These are phyloP conservation scores for Rhyacichthys aspro DNA, from an alignment of 2,797 vertebrate genomes.

Conservation along the genomic window DNA sequence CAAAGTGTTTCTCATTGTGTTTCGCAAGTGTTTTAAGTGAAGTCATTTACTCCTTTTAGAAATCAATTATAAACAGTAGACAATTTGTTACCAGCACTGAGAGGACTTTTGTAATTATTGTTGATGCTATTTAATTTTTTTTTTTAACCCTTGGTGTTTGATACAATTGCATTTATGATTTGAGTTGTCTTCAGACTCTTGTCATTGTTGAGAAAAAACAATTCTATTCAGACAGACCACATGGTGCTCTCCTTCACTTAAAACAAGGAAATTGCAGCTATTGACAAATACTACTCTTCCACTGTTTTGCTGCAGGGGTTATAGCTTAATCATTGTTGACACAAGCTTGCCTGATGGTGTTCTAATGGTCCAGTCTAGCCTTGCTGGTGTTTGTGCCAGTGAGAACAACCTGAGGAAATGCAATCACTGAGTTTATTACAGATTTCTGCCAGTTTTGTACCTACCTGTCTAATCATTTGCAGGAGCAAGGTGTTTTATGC, in stretches of 20 bases:
- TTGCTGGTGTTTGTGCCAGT: conserved; percentile 47
- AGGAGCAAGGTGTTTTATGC: conserved; percentile 43
- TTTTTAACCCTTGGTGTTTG: conserved; percentile 71
- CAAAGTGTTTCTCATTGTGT: conserved; percentile 49
- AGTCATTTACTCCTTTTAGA: conserved; percentile 56
- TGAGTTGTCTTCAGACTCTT: conserved; percentile 71
- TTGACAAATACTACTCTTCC: conserved; percentile 68
- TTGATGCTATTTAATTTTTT: conserved; percentile 72
- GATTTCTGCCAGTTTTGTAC: conserved; percentile 42
- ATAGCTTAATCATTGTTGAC: conserved; percentile 57
- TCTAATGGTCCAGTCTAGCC: conserved; percentile 33
- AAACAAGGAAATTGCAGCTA: conserved; percentile 85
- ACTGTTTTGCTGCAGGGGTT: conserved; percentile 65
- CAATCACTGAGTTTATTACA: conserved; percentile 10
- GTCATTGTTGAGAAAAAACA: conserved; percentile 75
- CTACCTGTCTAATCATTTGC: conserved; percentile 28
- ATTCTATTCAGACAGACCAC: conserved; percentile 73
- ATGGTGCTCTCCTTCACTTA: conserved; percentile 85
- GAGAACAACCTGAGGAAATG: conserved; percentile 36
- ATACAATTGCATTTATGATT: conserved; percentile 71
- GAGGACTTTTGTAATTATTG: conserved; percentile 77
- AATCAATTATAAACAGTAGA: conserved; percentile 60
- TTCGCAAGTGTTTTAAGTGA: conserved; percentile 42
- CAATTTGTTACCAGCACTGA: conserved; percentile 81
- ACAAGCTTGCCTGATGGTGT: conserved; percentile 58